Conservation (phyloP, 2,797 vertebrate genomes). For the Glossophaga mutica region DNA sequence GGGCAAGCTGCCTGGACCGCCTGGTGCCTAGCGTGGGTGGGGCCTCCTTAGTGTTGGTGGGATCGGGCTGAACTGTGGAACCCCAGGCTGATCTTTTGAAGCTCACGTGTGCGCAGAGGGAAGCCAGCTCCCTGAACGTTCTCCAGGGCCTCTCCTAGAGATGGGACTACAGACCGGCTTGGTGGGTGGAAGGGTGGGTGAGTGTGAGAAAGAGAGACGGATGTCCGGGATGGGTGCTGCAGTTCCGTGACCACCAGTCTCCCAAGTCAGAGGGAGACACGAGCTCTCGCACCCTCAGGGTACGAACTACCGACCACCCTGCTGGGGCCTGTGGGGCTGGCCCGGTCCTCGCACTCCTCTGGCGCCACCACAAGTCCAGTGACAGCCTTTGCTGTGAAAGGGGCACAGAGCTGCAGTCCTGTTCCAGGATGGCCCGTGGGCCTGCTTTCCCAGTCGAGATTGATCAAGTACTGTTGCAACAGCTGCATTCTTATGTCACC, state of each 20-base stretch:
- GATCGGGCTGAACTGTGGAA: too few species aligned
- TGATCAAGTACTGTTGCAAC: rapidly evolving
- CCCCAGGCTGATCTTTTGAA: not conserved
- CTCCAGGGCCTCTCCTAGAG: not conserved
- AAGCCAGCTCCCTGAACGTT: not conserved
- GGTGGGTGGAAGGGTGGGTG: not conserved
- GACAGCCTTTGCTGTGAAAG: not conserved
- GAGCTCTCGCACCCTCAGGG: not conserved
- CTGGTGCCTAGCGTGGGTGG: rapidly evolving
- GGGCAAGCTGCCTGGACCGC: not conserved
- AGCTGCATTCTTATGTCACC: not conserved
- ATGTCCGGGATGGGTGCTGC: rapidly evolving
- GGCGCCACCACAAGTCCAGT: not conserved
- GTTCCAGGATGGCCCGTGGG: rapidly evolving
- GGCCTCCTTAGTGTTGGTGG: not conserved
- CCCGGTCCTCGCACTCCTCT: not conserved
- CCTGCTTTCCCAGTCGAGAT: not conserved
- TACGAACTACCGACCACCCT: rapidly evolving
- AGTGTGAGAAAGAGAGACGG: not conserved
- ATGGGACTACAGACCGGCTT: not conserved
- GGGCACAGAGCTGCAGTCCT: rapidly evolving
- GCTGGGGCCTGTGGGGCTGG: not conserved
- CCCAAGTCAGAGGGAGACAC: not conserved
- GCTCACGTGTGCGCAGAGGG: not conserved
- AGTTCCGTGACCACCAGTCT: rapidly evolving